phyloP scores from a whole-genome alignment of 2,113 vertebrate species.

The Takifugu bimaculatus region DNA sequence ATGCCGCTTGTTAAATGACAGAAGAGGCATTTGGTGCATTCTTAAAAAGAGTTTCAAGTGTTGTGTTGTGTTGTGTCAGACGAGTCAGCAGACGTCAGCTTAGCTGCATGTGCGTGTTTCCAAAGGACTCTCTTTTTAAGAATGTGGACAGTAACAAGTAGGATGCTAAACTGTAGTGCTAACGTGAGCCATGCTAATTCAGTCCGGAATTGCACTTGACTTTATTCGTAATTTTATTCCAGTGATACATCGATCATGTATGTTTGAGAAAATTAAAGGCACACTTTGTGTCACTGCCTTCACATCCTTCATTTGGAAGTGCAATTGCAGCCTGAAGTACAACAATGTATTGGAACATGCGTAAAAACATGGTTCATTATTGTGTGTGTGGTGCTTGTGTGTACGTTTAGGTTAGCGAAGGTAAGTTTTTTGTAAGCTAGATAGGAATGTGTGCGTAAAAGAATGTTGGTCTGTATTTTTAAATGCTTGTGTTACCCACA shows the following conservation, averaged over 20 bases:
- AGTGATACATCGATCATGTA: no score
- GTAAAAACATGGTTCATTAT: neutral
- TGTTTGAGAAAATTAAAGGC: neutral
- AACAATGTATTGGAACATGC: neutral
- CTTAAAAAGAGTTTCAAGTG: conserved; percentile 47
- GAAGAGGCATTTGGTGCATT: conserved; percentile 23
- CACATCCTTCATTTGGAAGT: conserved; percentile 20
- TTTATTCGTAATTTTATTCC: neutral
- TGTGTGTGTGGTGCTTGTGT: neutral
- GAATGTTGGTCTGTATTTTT: neutral
- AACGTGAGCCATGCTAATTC: conserved; percentile 29
- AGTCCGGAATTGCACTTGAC: conserved; percentile 63
- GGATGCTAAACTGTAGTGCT: conserved; percentile 6
- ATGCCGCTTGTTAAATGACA: neutral
- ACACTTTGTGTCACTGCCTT: neutral
- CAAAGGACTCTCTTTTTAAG: conserved; percentile 42
- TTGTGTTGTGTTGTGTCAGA: conserved; percentile 6
- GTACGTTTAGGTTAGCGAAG: neutral
- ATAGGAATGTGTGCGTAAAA: conserved; percentile 8
- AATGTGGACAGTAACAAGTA: conserved; percentile 35
- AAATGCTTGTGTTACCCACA: neutral
- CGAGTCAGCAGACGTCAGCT: neutral
- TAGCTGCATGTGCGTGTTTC: conserved; percentile 30
- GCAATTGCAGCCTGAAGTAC: conserved; percentile 44
- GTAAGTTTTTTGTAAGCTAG: conserved; percentile 33